phyloP scores from a whole-genome alignment of 2,888 invertebrate genomes.

The Hoplodrina blanda region DNA sequence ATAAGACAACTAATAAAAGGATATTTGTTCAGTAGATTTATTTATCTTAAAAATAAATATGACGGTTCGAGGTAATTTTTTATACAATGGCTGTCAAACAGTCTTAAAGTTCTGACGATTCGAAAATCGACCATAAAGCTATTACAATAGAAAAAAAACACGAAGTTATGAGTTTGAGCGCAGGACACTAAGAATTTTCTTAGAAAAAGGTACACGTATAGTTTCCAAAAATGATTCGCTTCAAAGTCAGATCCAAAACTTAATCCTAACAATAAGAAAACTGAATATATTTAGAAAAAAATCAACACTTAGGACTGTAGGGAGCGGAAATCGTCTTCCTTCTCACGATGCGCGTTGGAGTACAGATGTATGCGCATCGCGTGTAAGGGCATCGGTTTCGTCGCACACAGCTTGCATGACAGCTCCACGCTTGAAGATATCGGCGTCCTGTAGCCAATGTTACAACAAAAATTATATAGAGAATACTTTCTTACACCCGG shows the following conservation, averaged over 20 bases:
- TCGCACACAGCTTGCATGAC: constrained; percentile 86
- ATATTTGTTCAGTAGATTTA: too few relatives aligned
- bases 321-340: constrained; percentile 80
- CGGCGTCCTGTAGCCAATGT: constrained; percentile 69
- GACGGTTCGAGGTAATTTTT: too few relatives aligned
- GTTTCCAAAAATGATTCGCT: neutral
- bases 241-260: constrained; percentile 32
- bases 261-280: constrained; percentile 8
- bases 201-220: neutral
- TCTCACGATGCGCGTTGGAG: constrained; percentile 84
- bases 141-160: neutral
- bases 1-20: neutral
- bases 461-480: neutral
- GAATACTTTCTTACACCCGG: too few relatives aligned
- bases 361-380: constrained; percentile 89
- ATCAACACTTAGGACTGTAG: constrained; percentile 69
- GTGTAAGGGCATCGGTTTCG: constrained; percentile 78
- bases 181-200: neutral
- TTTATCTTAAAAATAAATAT: too few relatives aligned
- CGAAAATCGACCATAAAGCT: neutral
- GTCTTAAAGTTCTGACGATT: too few relatives aligned
- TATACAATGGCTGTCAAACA: too few relatives aligned
- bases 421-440: constrained; percentile 74
- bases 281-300: neutral
- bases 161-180: neutral